Base-by-base conservation (phyloP, 2,797 vertebrate genomes). In the Lutjanus campechanus region DNA sequence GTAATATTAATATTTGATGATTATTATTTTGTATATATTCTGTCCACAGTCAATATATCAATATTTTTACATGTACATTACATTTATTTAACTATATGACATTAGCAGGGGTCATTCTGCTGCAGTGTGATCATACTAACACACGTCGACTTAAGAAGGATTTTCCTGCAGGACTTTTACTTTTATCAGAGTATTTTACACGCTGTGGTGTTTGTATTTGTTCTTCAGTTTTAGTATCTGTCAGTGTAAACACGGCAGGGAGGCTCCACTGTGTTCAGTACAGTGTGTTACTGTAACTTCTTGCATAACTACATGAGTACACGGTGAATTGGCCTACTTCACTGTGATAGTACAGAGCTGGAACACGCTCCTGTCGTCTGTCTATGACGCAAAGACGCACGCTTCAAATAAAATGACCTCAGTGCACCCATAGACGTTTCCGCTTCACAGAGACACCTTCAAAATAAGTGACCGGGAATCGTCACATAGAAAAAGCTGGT, bases 311-410 rank as follows among this genome's bases (percentile, higher is more conserved):
- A 0, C 50, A 20, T 19, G 19, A 56, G 76, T 12, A 76, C 79
- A 36, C 44, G 0, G 17, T 50, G 64, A 36, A 16, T 13, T 19
- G 62, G 55, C 50, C 72, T 68, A 17, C 50, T 56, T 73, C 5
- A 49, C 1, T 44, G 13, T 12, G 20, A 46, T 1, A 20, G 74
- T 15, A 54, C 80, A 51, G 43, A 2, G 60, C 16, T 1, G 29
- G 47, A 75, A 9, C 74, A 56, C 64, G 19, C 69, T 50, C 12
- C 60, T 55, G 78, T 60, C 85, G 88, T 87, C 65, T 40, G 29
- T 17, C 65, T 46, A 36, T 93, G 92, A 92, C 88, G 88, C 3
- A 54, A 86, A 0, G 47, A 83, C 88, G 90, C 75, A 81, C 58
- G 7, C 72, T 12, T 15, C 25, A 53, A 72, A 73, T 1, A 20